phyloP scores from a whole-genome alignment of 2,888 invertebrate genomes.

The Imbricaverruca yamaguchii region DNA sequence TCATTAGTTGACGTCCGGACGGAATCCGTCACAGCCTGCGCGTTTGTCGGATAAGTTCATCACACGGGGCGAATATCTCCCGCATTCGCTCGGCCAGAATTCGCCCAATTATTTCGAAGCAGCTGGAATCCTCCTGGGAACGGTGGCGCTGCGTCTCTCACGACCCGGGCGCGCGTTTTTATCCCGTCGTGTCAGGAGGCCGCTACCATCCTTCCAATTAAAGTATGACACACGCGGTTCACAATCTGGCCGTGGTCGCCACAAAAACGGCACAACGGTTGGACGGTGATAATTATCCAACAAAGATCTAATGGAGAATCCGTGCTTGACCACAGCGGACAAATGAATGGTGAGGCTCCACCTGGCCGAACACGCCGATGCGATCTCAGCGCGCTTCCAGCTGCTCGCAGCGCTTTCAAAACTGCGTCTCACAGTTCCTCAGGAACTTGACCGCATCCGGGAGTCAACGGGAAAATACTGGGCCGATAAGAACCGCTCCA shows the following conservation, averaged over 20 bases:
- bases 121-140: constrained; percentile 14
- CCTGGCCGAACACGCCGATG: not conserved
- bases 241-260: not conserved
- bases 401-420: not conserved
- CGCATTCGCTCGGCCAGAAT: not conserved
- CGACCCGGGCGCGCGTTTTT: not conserved
- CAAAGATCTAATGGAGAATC: constrained; percentile 13
- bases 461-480: too few species aligned
- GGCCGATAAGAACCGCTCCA: too few species aligned
- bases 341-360: too few species aligned
- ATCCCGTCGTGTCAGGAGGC: not conserved
- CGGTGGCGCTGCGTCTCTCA: not conserved
- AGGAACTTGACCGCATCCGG: too few species aligned
- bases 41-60: not conserved
- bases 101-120: constrained; percentile 4
- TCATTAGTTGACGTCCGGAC: too few species aligned
- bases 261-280: not conserved
- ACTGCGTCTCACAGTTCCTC: too few species aligned
- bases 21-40: not conserved
- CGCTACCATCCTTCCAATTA: constrained; percentile 18
- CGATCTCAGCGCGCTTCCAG: not conserved
- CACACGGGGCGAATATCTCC: not conserved
- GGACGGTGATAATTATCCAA: not conserved
- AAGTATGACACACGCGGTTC: constrained; percentile 14
- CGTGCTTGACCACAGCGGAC: not conserved